A percentile compares a stretch with the other conserved stretches of the same genome.
phyloP scores from a whole-genome alignment of 1,140 invertebrate species.

The Pseudoatta argentina region DNA sequence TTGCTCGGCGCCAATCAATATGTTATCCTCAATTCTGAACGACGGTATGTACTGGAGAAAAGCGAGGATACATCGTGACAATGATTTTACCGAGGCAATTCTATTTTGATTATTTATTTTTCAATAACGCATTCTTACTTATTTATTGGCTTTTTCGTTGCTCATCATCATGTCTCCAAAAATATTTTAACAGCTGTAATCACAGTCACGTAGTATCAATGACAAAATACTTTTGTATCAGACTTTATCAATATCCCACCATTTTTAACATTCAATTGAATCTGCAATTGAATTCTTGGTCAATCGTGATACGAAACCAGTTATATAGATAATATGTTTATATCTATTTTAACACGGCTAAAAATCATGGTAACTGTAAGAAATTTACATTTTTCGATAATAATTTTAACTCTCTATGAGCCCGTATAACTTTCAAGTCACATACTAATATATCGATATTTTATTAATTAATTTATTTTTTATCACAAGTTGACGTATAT shows the following conservation, averaged over 20 bases:
- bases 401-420: not conserved
- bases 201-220: not conserved
- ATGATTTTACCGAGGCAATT: conserved; percentile 11
- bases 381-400: not conserved
- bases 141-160: not conserved
- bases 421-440: too few relatives aligned
- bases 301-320: not conserved
- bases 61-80: not conserved
- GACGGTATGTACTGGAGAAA: conserved; percentile 16
- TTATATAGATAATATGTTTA: not conserved
- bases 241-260: conserved; percentile 14
- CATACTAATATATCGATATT: too few relatives aligned
- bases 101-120: not conserved
- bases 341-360: not conserved
- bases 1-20: conserved; percentile 53
- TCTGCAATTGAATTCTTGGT: not conserved
- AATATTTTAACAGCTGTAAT: not conserved
- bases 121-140: not conserved
- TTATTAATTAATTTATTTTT: too few relatives aligned
- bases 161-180: not conserved
- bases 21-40: conserved; percentile 65
- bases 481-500: too few relatives aligned
- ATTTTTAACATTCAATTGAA: not conserved
- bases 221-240: not conserved
- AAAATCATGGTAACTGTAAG: not conserved